Base-by-base conservation (phyloP, 2,888 invertebrate species). In the Drosophila paramelanica region DNA sequence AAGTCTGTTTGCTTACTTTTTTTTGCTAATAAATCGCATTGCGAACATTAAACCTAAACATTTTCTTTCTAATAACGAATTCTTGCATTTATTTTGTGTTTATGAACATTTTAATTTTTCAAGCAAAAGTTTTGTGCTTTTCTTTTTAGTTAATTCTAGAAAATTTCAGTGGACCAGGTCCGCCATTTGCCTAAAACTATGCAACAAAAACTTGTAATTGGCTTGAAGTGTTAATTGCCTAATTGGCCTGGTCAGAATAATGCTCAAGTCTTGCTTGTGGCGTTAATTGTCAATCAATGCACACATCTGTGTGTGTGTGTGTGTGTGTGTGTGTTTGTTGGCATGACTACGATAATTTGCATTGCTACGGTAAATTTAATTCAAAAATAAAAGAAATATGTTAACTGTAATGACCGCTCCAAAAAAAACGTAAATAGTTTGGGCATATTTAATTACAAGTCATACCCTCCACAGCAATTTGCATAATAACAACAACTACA, bases 361-460 rank as follows among this genome's bases (percentile, higher is more conserved):
- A 39, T 11, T 25, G 27, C 20, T 43, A 45, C 33, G 53, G 36
- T 33, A 23, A 46, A 4, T 36, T 36, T 36, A 5, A 36, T 33
- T 11, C 23, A 36, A 14, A 33, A 23, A 36, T 20, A 13, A 17
- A 27, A 41, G 20, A 53, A 23, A 14, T 14, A 14, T 14, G 11
- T 7, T 23, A 49, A 14, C 27, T 33, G 17, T 17, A 52, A 47
- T 41, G 42, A 42, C 36, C 42, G 33, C 20, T 45, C 50, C 58
- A 55, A 23, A 57, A 36, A 50, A 39, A 55, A 58, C 23, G 55
- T 46, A 67, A 74, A 72, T 75, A 74, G 72, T 71, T 71, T 74
- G 66, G 73, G 68, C 74, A 81, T 79, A 75, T 59, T 78, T 78
- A 81, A 81, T 81, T 77, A 74, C 61, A 62, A 67, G 70, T 65